These are phyloP conservation scores for Nemotelus pantherinus DNA, from an alignment of 2,888 invertebrate genomes.

Conservation along the genomic window DNA sequence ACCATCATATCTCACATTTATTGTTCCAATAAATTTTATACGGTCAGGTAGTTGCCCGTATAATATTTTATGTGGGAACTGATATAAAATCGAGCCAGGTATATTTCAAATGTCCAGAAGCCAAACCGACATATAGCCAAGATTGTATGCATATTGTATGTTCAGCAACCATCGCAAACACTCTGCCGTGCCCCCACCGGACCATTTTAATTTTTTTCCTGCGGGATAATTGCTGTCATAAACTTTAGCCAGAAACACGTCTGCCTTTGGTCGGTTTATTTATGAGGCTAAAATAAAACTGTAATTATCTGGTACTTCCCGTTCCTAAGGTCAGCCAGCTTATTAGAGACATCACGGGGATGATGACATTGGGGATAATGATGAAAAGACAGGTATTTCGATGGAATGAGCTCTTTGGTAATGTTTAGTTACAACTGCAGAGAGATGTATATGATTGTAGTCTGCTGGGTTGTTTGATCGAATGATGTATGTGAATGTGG, in stretches of 20 bases:
- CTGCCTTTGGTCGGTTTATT: neutral
- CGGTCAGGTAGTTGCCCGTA: neutral
- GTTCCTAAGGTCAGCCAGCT: neutral
- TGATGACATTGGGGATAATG: neutral
- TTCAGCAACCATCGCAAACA: too few relatives aligned
- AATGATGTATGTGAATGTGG: too few relatives aligned
- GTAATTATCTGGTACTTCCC: neutral
- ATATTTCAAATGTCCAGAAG: too few relatives aligned
- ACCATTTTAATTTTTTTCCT: neutral
- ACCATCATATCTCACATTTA: neutral
- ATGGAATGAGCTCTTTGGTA: too few relatives aligned
- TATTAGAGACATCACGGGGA: neutral
- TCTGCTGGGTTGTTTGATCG: too few relatives aligned
- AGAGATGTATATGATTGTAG: too few relatives aligned
- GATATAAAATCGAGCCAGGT: too few relatives aligned
- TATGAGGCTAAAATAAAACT: neutral
- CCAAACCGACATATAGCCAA: too few relatives aligned
- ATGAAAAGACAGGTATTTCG: neutral
- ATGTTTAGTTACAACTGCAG: too few relatives aligned
- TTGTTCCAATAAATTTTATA: neutral
- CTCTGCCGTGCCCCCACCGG: neutral
- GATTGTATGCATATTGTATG: too few relatives aligned
- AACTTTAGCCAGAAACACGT: neutral
- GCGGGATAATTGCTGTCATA: neutral
- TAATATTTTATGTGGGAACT: too few relatives aligned